Evolutionary conservation across 2,113 vertebrate genomes (phyloP), one percentile per base, ranked within the genome.

Genomic region (Egretta garzetta): DNA sequence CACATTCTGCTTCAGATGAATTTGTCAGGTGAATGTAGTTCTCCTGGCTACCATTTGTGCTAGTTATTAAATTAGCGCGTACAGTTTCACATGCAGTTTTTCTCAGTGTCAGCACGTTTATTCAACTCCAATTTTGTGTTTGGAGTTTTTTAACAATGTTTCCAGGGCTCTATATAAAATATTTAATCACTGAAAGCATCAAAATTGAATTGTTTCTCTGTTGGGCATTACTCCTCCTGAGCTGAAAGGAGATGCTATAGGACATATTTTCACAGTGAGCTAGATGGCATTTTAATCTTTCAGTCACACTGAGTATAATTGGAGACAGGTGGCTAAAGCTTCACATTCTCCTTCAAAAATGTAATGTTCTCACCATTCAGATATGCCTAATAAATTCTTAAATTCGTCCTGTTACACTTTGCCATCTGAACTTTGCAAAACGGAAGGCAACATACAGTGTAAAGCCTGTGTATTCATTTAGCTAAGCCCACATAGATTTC

Each of bases 311-410:
- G 88, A 80, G 50, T 83, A 32, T 95, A 91, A 92, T 47, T 94
- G 68, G 89, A 94, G 83, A 89, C 91, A 97, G 91, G 93, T 94
- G 89, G 89, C 47, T 86, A 81, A 75, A 90, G 47, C 55, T 85
- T 24, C 23, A 74, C 53, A 47, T 71, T 85, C 50, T 66, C 20
- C 37, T 68, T 76, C 15, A 72, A 76, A 95, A 87, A 73, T 47
- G 21, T 64, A 86, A 43, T 55, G 39, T 62, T 94, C 37, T 62
- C 41, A 85, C 50, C 52, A 72, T 80, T 88, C 91, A 89, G 80
- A 77, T 72, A 89, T 47, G 68, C 64, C 76, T 83, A 89, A 94
- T 60, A 95, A 85, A 93, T 39, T 27, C 77, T 73, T 39, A 52
- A 72, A 63, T 77, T 89, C 19, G 22, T 85, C n/a, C 43, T 68